phyloP scores from a whole-genome alignment of 2,888 invertebrate genomes.

The Athalia cordata region DNA sequence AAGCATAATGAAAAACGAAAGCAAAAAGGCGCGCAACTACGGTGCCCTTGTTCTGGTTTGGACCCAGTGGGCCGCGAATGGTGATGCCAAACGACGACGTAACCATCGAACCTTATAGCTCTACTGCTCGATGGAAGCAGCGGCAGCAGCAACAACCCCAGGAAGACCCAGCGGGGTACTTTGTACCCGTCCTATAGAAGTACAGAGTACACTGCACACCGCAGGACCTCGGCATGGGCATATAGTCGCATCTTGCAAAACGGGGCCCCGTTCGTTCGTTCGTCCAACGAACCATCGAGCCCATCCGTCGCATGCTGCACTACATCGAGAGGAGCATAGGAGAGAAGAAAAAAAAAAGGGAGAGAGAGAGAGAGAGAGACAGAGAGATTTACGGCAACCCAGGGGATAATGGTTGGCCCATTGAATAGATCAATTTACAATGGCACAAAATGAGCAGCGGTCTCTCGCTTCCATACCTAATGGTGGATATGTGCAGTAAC shows the following conservation, averaged over 20 bases:
- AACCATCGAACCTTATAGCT: background rate
- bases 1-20: constrained; percentile 14
- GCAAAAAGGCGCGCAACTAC: constrained; percentile 9
- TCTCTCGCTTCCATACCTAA: constrained; percentile 34
- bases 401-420: constrained; percentile 70
- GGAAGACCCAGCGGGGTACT: constrained; percentile 27
- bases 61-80: constrained; percentile 7
- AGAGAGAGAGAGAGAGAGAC: background rate
- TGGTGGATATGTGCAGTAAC: too few species aligned
- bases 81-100: background rate
- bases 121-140: background rate
- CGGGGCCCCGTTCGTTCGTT: background rate
- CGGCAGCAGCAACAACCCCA: background rate
- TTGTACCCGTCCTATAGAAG: background rate
- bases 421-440: constrained; percentile 74
- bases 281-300: too few species aligned
- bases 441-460: constrained; percentile 72
- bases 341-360: background rate
- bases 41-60: background rate
- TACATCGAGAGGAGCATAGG: background rate
- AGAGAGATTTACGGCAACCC: background rate
- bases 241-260: background rate
- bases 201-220: too few species aligned
- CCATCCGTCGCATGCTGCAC: background rate
- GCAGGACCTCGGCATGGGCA: too few species aligned